Conservation (phyloP, 2,113 vertebrate species). For the Labrus mixtus region DNA sequence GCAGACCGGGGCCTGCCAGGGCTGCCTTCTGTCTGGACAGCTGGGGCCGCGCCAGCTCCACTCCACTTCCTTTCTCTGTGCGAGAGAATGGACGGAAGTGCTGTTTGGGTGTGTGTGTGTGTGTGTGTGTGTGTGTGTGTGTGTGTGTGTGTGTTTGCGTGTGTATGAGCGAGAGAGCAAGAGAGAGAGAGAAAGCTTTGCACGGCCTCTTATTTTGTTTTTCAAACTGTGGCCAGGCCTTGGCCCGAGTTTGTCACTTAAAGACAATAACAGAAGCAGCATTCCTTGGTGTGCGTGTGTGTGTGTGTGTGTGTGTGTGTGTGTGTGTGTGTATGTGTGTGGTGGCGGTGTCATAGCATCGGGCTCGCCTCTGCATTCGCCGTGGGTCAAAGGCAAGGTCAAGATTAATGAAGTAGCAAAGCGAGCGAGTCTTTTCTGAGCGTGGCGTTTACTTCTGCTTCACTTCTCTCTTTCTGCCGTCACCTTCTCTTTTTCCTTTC, state of each 20-base stretch:
- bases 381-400: constrained; percentile 65
- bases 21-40: constrained; percentile 63
- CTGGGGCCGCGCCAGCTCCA: constrained; percentile 57
- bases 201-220: constrained; percentile 75
- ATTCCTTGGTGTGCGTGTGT: constrained; percentile 61
- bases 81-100: constrained; percentile 80
- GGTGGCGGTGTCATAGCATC: constrained; percentile 50
- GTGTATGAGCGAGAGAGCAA: background rate
- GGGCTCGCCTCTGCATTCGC: constrained; percentile 51
- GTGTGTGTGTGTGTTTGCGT: constrained; percentile 23
- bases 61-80: constrained; percentile 74
- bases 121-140: constrained; percentile 21
- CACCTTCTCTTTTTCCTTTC: constrained; percentile 37
- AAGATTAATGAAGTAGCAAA: constrained; percentile 64
- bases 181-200: constrained; percentile 9
- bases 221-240: constrained; percentile 63
- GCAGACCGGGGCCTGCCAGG: constrained; percentile 38
- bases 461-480: constrained; percentile 54
- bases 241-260: constrained; percentile 67
- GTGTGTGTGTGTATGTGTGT: constrained; percentile 29
- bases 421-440: constrained; percentile 38
- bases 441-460: constrained; percentile 68
- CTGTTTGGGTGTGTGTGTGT: constrained; percentile 55
- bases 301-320: constrained; percentile 35
- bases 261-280: constrained; percentile 74